Percentiles rank a stretch among this genome's conserved stretches.
These are phyloP conservation scores for Caenorhabditis sp. DNA, from an alignment of 2,888 invertebrate species.

Conservation along the genomic window DNA sequence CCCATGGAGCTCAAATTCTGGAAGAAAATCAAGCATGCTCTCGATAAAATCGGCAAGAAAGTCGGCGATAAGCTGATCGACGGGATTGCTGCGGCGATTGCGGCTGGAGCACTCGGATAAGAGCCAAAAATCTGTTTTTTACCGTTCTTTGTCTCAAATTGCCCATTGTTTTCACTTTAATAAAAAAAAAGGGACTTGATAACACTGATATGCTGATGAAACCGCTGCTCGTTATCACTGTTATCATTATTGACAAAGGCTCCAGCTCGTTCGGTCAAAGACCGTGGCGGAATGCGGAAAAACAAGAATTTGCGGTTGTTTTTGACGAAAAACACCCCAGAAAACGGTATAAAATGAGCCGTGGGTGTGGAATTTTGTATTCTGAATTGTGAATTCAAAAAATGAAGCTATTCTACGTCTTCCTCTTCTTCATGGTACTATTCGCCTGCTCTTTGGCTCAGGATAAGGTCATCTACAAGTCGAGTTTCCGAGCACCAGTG, in stretches of 20 bases:
- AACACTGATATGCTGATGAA: no score
- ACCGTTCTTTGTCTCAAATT: no score
- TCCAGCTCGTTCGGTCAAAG: no score
- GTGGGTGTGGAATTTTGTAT: no score
- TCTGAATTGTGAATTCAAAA: no score
- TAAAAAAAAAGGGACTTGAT: no score
- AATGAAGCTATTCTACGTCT: constrained; percentile 14
- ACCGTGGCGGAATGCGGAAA: not conserved
- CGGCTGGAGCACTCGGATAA: not conserved
- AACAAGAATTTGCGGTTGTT: not conserved
- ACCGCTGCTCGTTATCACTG: not conserved
- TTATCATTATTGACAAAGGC: no score
- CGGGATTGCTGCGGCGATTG: not conserved
- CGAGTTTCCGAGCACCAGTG: not conserved
- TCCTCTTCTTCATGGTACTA: constrained; percentile 5
- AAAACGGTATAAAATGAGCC: no score
- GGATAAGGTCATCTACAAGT: not conserved
- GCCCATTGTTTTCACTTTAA: not conserved
- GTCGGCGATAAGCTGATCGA: not conserved
- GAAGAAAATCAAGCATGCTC: constrained; percentile 16
- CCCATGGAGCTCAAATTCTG: constrained; percentile 13
- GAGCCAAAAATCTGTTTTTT: no score
- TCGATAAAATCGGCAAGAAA: constrained; percentile 14
- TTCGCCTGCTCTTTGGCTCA: not conserved
- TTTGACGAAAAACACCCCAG: no score